Percentiles rank a stretch among this genome's conserved stretches.
These are phyloP conservation scores for Sylvicola cinctus DNA, from an alignment of 2,888 invertebrate genomes.

Conservation along the genomic window DNA sequence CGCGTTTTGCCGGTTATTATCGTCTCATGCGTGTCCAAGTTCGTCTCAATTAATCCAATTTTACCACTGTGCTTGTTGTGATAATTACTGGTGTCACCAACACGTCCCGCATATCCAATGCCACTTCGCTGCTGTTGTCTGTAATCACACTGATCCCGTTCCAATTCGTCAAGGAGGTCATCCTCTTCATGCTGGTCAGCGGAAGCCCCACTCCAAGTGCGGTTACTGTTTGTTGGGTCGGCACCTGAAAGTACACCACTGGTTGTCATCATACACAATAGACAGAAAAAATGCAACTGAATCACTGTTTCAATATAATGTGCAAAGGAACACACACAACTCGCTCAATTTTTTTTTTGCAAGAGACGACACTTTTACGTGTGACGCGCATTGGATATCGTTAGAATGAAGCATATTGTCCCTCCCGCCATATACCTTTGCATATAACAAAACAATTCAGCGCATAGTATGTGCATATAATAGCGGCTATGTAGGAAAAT, in stretches of 20 bases:
- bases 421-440: too few relatives aligned
- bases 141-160: conserved; percentile 2
- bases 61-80: conserved; percentile 11
- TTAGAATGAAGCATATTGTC: too few relatives aligned
- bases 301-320: too few relatives aligned
- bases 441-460: too few relatives aligned
- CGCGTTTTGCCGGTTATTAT: conserved; percentile 39
- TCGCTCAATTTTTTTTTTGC: too few relatives aligned
- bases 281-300: too few relatives aligned
- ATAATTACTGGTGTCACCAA: conserved; percentile 16
- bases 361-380: too few relatives aligned
- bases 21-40: conserved; percentile 59
- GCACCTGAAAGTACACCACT: conserved; percentile 14
- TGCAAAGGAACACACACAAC: too few relatives aligned
- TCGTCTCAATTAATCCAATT: conserved; percentile 74
- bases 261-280: conserved; percentile 3
- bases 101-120: conserved; percentile 1
- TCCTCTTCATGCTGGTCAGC: conserved; percentile 22
- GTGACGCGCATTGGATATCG: too few relatives aligned
- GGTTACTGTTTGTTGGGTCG: conserved; percentile 16
- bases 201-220: too few relatives aligned
- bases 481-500: too few relatives aligned
- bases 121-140: background rate
- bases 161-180: conserved; percentile 14
- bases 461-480: too few relatives aligned